Base-by-base conservation (phyloP, 1,140 invertebrate genomes). In the Sycophila sp. region DNA sequence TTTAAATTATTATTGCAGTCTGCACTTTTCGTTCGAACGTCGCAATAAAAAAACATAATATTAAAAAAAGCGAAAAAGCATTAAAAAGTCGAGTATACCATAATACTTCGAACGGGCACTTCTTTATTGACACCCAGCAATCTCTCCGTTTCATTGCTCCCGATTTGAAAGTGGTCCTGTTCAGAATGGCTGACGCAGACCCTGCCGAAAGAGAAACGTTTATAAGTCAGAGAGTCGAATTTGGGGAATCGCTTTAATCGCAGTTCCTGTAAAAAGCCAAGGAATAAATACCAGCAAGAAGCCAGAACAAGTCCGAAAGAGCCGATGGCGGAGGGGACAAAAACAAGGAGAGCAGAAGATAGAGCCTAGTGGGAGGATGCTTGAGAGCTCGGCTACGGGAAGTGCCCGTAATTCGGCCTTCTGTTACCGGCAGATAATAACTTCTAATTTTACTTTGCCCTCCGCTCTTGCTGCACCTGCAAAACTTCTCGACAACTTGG, bases 401-500 rank as follows among this genome's bases (percentile, higher is more conserved):
- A 36, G 55, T 49, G 17, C 55, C 24, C 53, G 55, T 59, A 38
- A 68, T 59, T 68, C 56, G 65, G 53, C 55, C 65, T 68, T 30
- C 65, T 65, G 65, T 63, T 68, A 65, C 66, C 66, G 60, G 53
- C 71, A 73, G 65, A 68, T 69, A 73, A 73, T 63, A 63, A 69
- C 71, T 73, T 72, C 38, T 38, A 69, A 68, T 63, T 63, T 55
- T 69, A 40, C 59, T 62, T 67, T 36, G 15, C 28, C 49, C 51
- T 66, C 51, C 19, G 15, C 36, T 2, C 10, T 38, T 10, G 5
- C 65, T 68, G 40, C 38, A 67, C 36, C 64, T 59, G 40, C 55
- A 59, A 68, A 68, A 68, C 19, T 68, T 68, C 40, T 17, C 65
- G 40, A 59, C 49, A 64, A 66, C 63, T 66, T 55, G 6, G 45